Base-by-base conservation (phyloP, 2,797 vertebrate species). In the Notolabrus celidotus region DNA sequence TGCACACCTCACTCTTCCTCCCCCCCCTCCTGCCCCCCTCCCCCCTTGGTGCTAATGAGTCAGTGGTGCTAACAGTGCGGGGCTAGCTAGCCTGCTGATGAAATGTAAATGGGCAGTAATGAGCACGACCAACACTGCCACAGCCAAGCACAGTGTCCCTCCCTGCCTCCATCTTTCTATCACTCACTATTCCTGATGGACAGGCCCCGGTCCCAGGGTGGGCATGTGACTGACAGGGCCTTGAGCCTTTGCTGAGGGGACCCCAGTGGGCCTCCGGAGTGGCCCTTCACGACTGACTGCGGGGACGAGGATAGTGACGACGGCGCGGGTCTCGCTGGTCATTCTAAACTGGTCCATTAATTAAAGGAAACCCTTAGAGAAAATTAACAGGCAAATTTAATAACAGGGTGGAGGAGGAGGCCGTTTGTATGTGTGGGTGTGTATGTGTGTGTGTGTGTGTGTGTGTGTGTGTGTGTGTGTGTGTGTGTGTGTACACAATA, bases 41-140 rank as follows among this genome's bases (percentile, higher is more conserved):
- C 54, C 64, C 92, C 91, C 89, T 93, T 89, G 76, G 89, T 94
- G 88, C 94, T 95, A 96, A 96, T 95, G 95, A 97, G 94, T 94
- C 89, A 86, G 72, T 68, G 84, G 77, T 69, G 86, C 81, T 89
- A 91, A 86, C 84, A 67, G 83, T 10, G 65, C 74, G 27, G 62
- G 77, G 86, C 82, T 88, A 88, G 93, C 95, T 96, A 95, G 95
- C 94, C 93, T 90, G 92, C 95, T 96, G 96, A 96, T 95, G 95
- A 96, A 96, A 97, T 96, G 95, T 95, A 96, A 97, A 96, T 96
- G 95, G 94, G 91, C 94, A 95, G 94, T 95, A 96, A 96, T 94
- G 95, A 96, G 94, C 93, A 94, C 94, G 95, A 94, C 95, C 93
- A 94, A 64, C 27, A 23, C 62, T 38, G 71, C 74, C 78, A 60